phyloP scores from a whole-genome alignment of 2,888 invertebrate genomes.

The Amblyjoppa fuscipennis region DNA sequence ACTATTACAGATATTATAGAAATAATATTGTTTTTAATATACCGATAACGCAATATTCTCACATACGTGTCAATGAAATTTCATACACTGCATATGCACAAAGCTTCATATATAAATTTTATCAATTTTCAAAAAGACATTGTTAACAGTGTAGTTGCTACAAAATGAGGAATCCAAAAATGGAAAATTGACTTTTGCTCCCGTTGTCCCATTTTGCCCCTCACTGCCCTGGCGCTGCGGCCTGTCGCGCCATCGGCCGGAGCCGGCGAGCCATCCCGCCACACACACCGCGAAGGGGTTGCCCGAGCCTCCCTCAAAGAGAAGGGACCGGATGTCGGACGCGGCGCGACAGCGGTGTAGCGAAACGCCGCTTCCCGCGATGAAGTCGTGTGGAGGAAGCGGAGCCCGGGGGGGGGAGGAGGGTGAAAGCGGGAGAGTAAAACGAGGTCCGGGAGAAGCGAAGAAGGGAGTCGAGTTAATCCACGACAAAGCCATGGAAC shows the following conservation, averaged over 20 bases:
- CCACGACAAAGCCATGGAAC: conserved; percentile 72
- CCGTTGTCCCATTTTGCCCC: no score
- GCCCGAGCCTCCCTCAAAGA: conserved; percentile 47
- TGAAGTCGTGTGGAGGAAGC: conserved; percentile 50
- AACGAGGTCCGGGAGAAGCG: conserved; percentile 47
- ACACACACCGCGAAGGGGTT: conserved; percentile 12
- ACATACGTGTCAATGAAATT: no score
- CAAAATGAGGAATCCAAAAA: no score
- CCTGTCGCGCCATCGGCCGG: not conserved
- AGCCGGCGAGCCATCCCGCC: not conserved
- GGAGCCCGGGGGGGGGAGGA: not conserved
- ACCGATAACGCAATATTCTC: no score
- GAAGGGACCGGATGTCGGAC: conserved; percentile 61
- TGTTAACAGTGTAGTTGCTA: no score
- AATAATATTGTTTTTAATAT: no score
- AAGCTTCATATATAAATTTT: no score
- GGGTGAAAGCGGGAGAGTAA: conserved; percentile 27
- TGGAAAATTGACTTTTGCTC: no score
- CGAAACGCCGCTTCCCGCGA: conserved; percentile 23
- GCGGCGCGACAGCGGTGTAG: conserved; percentile 36
- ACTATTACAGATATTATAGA: no score
- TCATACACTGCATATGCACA: no score
- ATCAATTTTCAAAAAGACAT: no score
- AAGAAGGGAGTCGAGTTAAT: conserved; percentile 71
- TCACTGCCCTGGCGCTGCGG: not conserved